Base-by-base conservation (phyloP, 2,113 vertebrate genomes). In the Passer montanus region DNA sequence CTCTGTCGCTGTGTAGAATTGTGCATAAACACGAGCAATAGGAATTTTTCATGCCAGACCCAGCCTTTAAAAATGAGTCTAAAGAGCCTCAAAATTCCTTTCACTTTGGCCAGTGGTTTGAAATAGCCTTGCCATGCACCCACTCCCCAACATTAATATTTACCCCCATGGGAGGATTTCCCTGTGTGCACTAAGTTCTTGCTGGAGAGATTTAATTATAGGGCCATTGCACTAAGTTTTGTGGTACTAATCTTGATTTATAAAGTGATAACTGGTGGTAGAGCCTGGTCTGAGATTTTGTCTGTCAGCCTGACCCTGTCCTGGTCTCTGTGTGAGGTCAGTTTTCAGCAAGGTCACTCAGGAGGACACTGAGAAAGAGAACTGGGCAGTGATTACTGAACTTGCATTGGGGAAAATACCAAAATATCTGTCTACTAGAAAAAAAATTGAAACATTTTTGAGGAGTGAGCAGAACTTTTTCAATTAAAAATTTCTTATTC, bases 1-100 rank as follows among this genome's bases (percentile, higher is more conserved):
- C 6, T 7, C 39, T 7, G 0, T 10, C 1, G 0, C 64, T 35
- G 4, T 0, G 0, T 4, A 2, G 37, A 35, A 28, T 11, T 46
- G 37, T 13, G 17, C 75, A 33, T 19, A 70, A 80, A 79, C 46
- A 35, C 11, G 1, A 7, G 70, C 33, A 19, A 3, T 1, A 20
- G 23, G 37, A 53, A 15, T 41, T 83, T 80, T 56, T 75, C 58
- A 1, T 63, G 22, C 21, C 50, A 53, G 82, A 18, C 22, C 2
- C 0, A 0, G 53, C 63, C 24, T 53, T 80, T 80, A 39, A n/a
- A n/a, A 47, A 62, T 44, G 11, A 55, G 16, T 44, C 39, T 66
- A 35, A 77, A 78, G 67, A 67, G 9, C 75, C 81, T 60, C 35
- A 31, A 1, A 47, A 52, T 67, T 84, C 37, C 39, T 83, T 88